Evolutionary conservation across 2,797 vertebrate species (phyloP).

Genomic region (Coendou prehensilis): DNA sequence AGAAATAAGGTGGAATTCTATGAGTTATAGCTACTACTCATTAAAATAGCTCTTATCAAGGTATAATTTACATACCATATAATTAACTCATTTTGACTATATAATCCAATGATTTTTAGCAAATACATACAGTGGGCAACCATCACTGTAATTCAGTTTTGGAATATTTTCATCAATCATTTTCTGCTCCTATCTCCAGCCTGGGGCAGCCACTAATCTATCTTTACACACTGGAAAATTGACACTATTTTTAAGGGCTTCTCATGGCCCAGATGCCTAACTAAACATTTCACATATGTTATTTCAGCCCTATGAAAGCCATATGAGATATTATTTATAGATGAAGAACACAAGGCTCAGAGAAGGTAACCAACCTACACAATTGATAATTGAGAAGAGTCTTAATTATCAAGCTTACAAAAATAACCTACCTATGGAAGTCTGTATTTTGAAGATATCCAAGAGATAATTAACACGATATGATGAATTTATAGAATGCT

Average conservation of each 20-base stretch:
- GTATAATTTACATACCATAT: not conserved
- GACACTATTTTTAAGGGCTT: not conserved
- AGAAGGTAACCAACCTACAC: not conserved
- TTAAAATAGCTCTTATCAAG: not conserved
- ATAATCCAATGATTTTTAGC: not conserved
- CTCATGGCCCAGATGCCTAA: not conserved
- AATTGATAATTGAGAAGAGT: not conserved
- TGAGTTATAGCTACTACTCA: not conserved
- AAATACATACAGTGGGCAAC: not conserved
- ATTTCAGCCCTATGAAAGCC: not conserved
- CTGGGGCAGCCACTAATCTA: not conserved
- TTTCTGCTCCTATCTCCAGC: not conserved
- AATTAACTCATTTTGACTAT: conserved; percentile 5
- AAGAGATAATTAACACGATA: not conserved
- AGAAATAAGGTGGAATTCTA: conserved; percentile 19
- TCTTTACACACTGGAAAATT: not conserved
- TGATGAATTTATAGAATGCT: not conserved
- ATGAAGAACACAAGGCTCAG: not conserved
- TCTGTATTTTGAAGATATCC: not conserved
- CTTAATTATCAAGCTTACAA: not conserved
- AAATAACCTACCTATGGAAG: not conserved
- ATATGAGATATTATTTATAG: not conserved
- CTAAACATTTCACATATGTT: not conserved
- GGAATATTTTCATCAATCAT: not conserved
- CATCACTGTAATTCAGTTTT: not conserved